Evolutionary conservation across 2,888 invertebrate genomes (phyloP), one percentile per base, ranked within the genome.

Genomic region (Amblyteles armatorius): DNA sequence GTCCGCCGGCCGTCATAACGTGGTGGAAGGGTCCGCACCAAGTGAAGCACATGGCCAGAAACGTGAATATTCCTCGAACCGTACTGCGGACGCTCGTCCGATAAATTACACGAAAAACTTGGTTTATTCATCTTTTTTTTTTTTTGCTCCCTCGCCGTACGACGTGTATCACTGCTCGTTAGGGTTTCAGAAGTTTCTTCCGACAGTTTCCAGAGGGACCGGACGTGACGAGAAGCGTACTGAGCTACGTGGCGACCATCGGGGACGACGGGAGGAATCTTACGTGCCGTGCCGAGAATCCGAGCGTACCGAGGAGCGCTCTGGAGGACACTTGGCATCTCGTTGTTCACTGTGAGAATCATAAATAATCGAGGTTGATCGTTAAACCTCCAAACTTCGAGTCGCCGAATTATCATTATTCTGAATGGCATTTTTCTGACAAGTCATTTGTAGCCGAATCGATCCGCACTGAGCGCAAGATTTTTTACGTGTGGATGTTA

Each of bases 11-110:
- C 3, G 95, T 96, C 82, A 97, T 98, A 92, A 97, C 97, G 57
- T 98, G 98, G 98, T 98, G 97, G 97, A 97, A 97, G 93, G 97
- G 97, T 88, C 97, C 96, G 91, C 95, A 97, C 90, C 97, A 97
- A 94, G 95, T 98, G 87, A 97, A 97, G 94, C 96, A 96, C 93
- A 95, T 97, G 94, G 97, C 97, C 78, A 97, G 97, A 95, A 97
- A 97, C 94, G 98, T 98, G 94, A 97, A 97, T 83, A 83, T 83
- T 57, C 33, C 79, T 68, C 33, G 3, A 50, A n/a, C 48, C 29
- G 36, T 81, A 69, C 63, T 33, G 44, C n/a, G 11, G 40, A 50
- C 33, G 33, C 44, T 33, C 33, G 16, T 9, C 13, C n/a, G 7
- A 13, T 55, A 44, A 52, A 11, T 48, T 44, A 50, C 26, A 65